Conservation (phyloP, 2,113 vertebrate genomes). For the Crotalus horridus region DNA sequence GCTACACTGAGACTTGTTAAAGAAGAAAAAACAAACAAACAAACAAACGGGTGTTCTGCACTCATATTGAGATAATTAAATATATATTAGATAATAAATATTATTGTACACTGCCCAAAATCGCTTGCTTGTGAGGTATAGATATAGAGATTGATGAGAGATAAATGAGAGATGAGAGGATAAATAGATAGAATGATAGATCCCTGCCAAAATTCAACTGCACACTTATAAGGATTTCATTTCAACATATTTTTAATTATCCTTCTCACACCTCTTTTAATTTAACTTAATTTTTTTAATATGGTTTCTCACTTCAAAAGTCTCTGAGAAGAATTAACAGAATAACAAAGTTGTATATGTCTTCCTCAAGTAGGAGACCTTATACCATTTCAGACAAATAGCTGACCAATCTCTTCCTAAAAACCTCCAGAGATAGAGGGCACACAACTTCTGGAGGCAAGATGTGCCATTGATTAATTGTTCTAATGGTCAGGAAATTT, state of each 20-base stretch:
- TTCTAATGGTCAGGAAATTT: neutral
- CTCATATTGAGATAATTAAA: neutral
- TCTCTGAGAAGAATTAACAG: neutral
- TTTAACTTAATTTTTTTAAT: neutral
- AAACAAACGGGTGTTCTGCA: neutral
- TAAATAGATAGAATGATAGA: neutral
- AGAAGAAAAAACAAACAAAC: neutral
- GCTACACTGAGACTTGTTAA: neutral
- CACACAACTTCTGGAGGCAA: neutral
- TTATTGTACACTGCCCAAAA: neutral
- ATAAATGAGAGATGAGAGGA: neutral
- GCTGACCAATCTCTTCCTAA: neutral
- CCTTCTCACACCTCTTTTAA: neutral
- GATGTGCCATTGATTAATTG: neutral
- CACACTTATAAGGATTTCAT: neutral
- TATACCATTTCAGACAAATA: neutral
- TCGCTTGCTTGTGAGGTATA: neutral
- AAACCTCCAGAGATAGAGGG: neutral
- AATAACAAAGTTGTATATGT: too few relatives aligned
- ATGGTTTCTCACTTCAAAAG: neutral
- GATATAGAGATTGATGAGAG: neutral
- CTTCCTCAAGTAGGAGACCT: neutral
- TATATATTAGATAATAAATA: neutral
- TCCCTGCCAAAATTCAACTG: neutral
- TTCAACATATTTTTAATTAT: neutral